Base-by-base conservation (phyloP, 2,113 vertebrate species). In the Alexandromys fortis region DNA sequence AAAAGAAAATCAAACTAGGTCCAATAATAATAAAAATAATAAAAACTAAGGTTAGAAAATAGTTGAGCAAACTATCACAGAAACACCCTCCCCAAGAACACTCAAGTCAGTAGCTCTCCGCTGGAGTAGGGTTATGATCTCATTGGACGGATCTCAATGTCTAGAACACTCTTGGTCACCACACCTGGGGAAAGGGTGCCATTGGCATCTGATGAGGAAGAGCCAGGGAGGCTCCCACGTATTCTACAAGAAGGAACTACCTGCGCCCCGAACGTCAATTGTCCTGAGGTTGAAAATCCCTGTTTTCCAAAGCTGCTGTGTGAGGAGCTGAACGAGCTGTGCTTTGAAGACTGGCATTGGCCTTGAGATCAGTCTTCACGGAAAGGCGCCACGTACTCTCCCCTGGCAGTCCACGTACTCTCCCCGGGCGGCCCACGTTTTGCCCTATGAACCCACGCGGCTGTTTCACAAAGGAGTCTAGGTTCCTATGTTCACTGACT, bases 391-490 rank as follows among this genome's bases (percentile, higher is more conserved):
- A 67, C 33, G 0, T 7, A 14, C 58, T 90, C 65, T 42, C 42
- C 42, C 42, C 42, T 3, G 42, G 42, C 42, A 42, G 42, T 42
- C 42, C 42, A 42, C 42, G 42, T 3, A 42, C 42, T 28, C 38
- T 9, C 68, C 63, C 7, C 33, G 17, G 52, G 3, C 45, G 61
- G 78, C 65, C 17, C 7, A 24, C 17, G 26, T 81, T 79, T 88
- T 79, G 24, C 26, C 33, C 17, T 82, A 76, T 61, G 52, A 3
- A 52, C 52, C 9, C 49, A 35, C 72, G 26, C 47, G 52, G 73
- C 65, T 47, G 16, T 81, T 94, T 90, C 88, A 94, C 33, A 93
- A 92, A 90, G 26, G 77, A 83, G 52, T 61, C n/a, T 82, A 52
- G 0, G 0, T 77, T 93, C 72, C 61, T 73, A 3, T 73, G 49